A percentile compares a stretch with the other conserved stretches of the same genome.
These are phyloP conservation scores for Saccopteryx leptura DNA, from an alignment of 2,113 vertebrate genomes.

Conservation along the genomic window DNA sequence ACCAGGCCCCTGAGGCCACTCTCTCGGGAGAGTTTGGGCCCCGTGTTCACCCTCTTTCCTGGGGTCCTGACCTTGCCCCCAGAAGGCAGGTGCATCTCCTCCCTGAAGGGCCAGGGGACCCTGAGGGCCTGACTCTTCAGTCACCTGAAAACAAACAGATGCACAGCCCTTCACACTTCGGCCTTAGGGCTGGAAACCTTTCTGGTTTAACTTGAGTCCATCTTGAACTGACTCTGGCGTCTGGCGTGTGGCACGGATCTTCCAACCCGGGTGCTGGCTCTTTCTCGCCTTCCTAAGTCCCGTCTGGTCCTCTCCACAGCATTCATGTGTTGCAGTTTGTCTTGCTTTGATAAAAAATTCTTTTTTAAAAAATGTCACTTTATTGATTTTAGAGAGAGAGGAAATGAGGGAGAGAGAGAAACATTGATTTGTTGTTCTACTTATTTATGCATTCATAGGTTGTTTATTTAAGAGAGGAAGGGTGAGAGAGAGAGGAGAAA, in stretches of 20 bases:
- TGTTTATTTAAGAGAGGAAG: no score
- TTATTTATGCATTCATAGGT: no score
- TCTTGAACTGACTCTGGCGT: neutral
- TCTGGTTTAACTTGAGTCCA: no score
- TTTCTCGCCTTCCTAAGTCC: neutral
- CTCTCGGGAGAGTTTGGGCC: no score
- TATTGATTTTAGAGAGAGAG: no score
- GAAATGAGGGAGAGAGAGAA: no score
- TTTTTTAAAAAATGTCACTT: no score
- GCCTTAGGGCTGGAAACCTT: neutral
- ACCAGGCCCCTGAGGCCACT: neutral
- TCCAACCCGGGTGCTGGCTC: neutral
- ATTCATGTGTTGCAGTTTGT: neutral
- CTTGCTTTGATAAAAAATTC: neutral
- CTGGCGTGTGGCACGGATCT: accelerated
- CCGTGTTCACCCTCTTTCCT: neutral
- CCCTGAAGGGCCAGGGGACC: neutral
- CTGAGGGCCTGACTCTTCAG: neutral
- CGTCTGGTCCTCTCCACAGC: no score
- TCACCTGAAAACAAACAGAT: accelerated
- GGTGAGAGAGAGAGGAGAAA: no score
- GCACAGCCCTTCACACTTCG: neutral
- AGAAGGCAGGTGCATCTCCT: neutral
- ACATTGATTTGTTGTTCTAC: no score
- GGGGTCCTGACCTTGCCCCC: neutral